phyloP scores from a whole-genome alignment of 2,888 invertebrate genomes.

The Emmelina monodactyla region DNA sequence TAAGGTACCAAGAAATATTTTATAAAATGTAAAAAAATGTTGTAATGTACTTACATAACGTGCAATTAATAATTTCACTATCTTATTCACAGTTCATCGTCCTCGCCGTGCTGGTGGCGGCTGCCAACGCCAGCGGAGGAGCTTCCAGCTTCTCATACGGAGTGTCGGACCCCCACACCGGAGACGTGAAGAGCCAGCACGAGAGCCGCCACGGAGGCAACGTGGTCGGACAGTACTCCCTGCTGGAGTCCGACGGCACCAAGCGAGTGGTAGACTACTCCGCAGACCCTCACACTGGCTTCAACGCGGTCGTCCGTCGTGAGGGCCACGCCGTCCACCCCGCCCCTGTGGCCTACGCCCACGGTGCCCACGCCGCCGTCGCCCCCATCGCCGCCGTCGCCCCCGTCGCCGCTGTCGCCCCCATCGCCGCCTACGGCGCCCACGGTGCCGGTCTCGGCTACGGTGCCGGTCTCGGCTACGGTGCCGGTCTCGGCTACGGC shows the following conservation, averaged over 20 bases:
- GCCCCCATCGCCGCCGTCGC: constrained; percentile 21
- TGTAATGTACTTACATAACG: too few relatives aligned
- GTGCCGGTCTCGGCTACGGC: constrained; percentile 15
- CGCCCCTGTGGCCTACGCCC: constrained; percentile 16
- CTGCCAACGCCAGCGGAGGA: constrained; percentile 26
- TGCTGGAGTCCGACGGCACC: constrained; percentile 55
- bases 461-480: constrained; percentile 12
- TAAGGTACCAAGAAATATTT: too few relatives aligned
- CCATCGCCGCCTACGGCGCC: constrained; percentile 9
- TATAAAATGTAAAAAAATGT: too few relatives aligned
- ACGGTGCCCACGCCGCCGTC: constrained; percentile 20
- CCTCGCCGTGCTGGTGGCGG: constrained; percentile 29
- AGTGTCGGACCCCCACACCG: constrained; percentile 56
- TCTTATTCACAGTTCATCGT: too few relatives aligned
- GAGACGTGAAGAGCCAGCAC: constrained; percentile 55
- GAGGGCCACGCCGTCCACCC: constrained; percentile 26
- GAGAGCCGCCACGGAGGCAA: constrained; percentile 55
- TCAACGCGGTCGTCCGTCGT: constrained; percentile 56
- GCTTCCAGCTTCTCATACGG: constrained; percentile 56
- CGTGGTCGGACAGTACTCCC: constrained; percentile 56
- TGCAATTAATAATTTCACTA: too few relatives aligned
- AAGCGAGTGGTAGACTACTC: constrained; percentile 57
- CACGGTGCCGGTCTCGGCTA: constrained; percentile 14
- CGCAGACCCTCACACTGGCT: constrained; percentile 48
- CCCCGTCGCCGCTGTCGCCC: constrained; percentile 12